phyloP scores from a whole-genome alignment of 2,113 vertebrate species.

The Sakesphorus luctuosus region DNA sequence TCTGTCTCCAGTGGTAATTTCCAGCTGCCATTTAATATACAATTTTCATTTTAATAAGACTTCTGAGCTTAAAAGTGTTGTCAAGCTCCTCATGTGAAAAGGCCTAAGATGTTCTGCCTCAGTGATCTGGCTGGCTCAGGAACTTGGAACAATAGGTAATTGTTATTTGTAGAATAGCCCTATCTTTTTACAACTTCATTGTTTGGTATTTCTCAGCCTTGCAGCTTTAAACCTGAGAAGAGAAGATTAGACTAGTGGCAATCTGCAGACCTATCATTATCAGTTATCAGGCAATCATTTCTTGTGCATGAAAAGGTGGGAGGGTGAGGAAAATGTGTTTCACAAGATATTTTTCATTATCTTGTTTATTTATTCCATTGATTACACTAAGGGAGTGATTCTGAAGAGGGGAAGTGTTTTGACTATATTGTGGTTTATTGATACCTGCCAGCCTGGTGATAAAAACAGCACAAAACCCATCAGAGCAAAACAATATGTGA shows the following conservation, averaged over 20 bases:
- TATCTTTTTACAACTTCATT: neutral
- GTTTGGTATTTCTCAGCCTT: neutral
- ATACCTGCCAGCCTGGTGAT: neutral
- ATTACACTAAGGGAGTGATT: neutral
- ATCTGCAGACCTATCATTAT: neutral
- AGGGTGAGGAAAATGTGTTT: neutral
- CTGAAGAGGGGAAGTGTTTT: neutral
- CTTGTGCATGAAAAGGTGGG: neutral
- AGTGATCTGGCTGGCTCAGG: neutral
- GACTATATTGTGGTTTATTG: neutral
- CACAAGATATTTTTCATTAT: neutral
- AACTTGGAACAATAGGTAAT: neutral
- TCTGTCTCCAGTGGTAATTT: neutral
- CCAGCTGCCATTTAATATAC: neutral
- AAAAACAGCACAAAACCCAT: neutral
- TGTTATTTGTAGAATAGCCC: fast-evolving
- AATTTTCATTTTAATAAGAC: neutral
- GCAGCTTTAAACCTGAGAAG: neutral
- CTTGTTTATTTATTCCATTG: neutral
- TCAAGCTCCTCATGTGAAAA: neutral
- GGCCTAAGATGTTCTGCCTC: neutral
- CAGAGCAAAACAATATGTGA: neutral
- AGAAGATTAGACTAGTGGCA: neutral
- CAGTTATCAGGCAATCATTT: neutral
- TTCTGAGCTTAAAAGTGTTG: neutral